Evolutionary conservation across 1,140 invertebrate genomes (phyloP), one percentile per base, ranked within the genome.

Genomic region (Tribolium castaneum): DNA sequence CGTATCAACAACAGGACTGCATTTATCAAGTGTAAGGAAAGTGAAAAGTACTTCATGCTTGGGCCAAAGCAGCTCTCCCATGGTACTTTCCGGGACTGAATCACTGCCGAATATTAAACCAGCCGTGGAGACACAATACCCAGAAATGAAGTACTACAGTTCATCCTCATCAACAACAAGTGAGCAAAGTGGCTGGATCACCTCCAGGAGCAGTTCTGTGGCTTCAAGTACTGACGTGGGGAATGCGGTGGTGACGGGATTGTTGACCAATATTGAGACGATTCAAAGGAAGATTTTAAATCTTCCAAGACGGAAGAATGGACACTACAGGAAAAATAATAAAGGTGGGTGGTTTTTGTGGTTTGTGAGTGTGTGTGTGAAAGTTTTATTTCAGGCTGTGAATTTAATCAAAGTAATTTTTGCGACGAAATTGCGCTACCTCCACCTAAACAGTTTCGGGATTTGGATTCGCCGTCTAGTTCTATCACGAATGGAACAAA

Each of bases 391-490:
- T 62, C 52, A 82, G 81, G 78, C 83, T 82, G 83, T 84, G 83
- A 84, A 70, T 71, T 75, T 70, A 84, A 82, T 80, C 79, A 84
- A 82, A 80, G 72, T 76, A 80, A 75, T 59, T 34, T 75, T 10
- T 93, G 94, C 82, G 94, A 95, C 84, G 92, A 94, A 83, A 89
- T 95, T 4, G 89, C 91, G 16, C 85, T 94, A 16, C 94, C 94
- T 6, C 95, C 95, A 1, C 95, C 95, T 0, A 93, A 95, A 82
- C 94, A 95, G 87, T 96, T 96, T 82, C 91, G 94, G 85, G 95
- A 96, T 87, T 90, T 92, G 25, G 92, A 92, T 5, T 83, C 82
- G n/a, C 79, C 80, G 0, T 62, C 79, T 1, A 82, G 78, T 78
- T 83, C 83, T 2, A 54, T 82, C 10, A 82, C 79, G n/a, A 81